These are phyloP conservation scores for Eurois occulta DNA, from an alignment of 2,888 invertebrate species.

Conservation along the genomic window DNA sequence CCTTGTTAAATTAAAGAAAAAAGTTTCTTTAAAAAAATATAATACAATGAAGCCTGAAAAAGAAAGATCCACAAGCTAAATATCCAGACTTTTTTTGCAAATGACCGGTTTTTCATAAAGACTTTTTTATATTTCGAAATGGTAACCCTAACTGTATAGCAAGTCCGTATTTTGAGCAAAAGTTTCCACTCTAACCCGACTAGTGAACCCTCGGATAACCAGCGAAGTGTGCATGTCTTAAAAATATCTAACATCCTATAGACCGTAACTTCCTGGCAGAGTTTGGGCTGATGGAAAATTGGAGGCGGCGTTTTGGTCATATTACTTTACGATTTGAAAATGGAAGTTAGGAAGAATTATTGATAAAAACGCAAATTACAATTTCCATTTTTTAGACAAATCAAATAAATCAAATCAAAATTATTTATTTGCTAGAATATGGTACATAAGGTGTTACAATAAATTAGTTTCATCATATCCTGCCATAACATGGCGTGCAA, in stretches of 20 bases:
- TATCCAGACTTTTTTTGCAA: not conserved
- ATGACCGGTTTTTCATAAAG: not conserved
- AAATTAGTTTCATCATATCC: too few relatives aligned
- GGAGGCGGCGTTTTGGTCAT: conserved; percentile 34
- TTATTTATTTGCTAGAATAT: too few relatives aligned
- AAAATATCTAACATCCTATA: conserved; percentile 72
- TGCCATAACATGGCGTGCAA: too few relatives aligned
- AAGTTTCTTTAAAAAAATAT: not conserved
- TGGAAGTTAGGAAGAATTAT: too few relatives aligned
- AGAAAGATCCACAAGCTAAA: not conserved
- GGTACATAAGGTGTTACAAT: too few relatives aligned
- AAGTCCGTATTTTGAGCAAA: conserved; percentile 51
- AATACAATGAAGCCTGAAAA: not conserved
- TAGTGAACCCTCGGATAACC: conserved; percentile 65
- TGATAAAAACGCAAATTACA: too few relatives aligned
- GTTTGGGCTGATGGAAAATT: conserved; percentile 25
- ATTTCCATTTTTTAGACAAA: not conserved
- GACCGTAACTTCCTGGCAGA: conserved; percentile 59
- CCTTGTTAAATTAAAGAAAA: not conserved
- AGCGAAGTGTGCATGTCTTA: conserved; percentile 68
- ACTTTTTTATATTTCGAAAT: not conserved
- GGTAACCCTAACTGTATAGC: conserved; percentile 1
- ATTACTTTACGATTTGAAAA: not conserved
- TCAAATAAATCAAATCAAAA: too few relatives aligned
- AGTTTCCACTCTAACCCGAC: conserved; percentile 58